Percentiles rank a stretch among this genome's conserved stretches.
These are phyloP conservation scores for Heteromurus nitidus DNA, from an alignment of 2,888 invertebrate species.

Conservation along the genomic window DNA sequence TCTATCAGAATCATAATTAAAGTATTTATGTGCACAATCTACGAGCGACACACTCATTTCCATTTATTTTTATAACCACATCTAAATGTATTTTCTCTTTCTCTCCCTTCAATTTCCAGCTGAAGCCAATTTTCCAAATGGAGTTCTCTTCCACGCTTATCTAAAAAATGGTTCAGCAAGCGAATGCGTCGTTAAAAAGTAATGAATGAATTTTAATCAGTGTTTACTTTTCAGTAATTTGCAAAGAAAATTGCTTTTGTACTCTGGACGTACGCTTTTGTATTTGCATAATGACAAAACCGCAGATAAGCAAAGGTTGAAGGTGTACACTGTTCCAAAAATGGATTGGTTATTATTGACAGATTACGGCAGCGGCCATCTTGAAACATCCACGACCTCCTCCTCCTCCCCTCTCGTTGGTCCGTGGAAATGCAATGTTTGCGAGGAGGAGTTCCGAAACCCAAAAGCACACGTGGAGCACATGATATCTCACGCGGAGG, in stretches of 20 bases:
- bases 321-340: not conserved
- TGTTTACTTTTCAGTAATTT: not conserved
- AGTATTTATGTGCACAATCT: too few species aligned
- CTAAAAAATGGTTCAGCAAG: slow-evolving; percentile 53
- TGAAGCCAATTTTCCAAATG: slow-evolving; percentile 34
- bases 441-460: slow-evolving; percentile 46
- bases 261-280: not conserved
- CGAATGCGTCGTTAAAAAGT: slow-evolving; percentile 45
- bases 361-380: not conserved
- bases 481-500: slow-evolving; percentile 55
- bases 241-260: not conserved
- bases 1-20: too few species aligned
- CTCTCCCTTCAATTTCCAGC: slow-evolving; percentile 24
- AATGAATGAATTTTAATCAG: not conserved
- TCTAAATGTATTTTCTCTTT: slow-evolving; percentile 9
- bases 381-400: slow-evolving; percentile 2
- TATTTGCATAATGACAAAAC: not conserved
- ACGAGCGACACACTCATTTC: too few species aligned
- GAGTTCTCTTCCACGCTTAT: slow-evolving; percentile 22
- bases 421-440: slow-evolving; percentile 66
- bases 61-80: too few species aligned
- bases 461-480: slow-evolving; percentile 57
- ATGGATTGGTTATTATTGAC: not conserved
- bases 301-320: not conserved
- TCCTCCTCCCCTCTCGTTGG: slow-evolving; percentile 27